Percentiles rank a stretch among this genome's conserved stretches.
Conservation (phyloP, 2,888 invertebrate species). For the Drosophila pseudotalamancana region DNA sequence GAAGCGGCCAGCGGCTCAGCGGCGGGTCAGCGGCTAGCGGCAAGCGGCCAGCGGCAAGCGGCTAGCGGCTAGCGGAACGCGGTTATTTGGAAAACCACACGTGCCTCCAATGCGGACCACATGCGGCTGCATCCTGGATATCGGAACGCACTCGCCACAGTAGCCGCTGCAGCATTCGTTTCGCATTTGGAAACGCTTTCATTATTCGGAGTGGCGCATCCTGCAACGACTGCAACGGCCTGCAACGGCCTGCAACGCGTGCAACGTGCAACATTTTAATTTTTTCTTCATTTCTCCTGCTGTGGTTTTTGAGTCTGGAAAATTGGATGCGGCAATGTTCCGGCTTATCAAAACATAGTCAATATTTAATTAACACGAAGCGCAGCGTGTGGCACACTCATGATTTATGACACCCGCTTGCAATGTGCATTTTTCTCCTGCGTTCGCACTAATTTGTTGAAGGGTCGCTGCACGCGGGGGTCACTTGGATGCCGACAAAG, state of each 20-base stretch:
- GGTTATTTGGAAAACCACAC: constrained; percentile 82
- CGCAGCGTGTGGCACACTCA: constrained; percentile 64
- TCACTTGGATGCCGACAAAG: constrained; percentile 54
- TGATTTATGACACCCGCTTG: constrained; percentile 65
- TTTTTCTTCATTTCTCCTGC: constrained; percentile 12
- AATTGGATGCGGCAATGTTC: constrained; percentile 65
- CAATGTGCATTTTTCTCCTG: constrained; percentile 32
- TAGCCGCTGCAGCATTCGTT: constrained; percentile 78
- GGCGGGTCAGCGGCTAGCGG: background rate
- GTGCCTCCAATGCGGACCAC: constrained; percentile 76
- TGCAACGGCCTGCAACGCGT: constrained; percentile 11
- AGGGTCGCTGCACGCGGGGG: constrained; percentile 32
- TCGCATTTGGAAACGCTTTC: constrained; percentile 82
- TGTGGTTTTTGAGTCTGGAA: constrained; percentile 8
- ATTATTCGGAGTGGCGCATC: constrained; percentile 73
- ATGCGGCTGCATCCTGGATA: constrained; percentile 63
- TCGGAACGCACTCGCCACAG: constrained; percentile 70
- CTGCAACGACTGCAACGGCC: constrained; percentile 56
- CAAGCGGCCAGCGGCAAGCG: too few relatives aligned
- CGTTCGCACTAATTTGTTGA: constrained; percentile 40
- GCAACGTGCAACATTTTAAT: constrained; percentile 63
- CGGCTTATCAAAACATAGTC: constrained; percentile 79
- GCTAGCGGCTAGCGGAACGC: constrained; percentile 18
- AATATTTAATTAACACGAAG: constrained; percentile 80
- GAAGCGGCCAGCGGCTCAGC: constrained; percentile 41